phyloP scores from a whole-genome alignment of 2,797 vertebrate species.

The Falco concolor region DNA sequence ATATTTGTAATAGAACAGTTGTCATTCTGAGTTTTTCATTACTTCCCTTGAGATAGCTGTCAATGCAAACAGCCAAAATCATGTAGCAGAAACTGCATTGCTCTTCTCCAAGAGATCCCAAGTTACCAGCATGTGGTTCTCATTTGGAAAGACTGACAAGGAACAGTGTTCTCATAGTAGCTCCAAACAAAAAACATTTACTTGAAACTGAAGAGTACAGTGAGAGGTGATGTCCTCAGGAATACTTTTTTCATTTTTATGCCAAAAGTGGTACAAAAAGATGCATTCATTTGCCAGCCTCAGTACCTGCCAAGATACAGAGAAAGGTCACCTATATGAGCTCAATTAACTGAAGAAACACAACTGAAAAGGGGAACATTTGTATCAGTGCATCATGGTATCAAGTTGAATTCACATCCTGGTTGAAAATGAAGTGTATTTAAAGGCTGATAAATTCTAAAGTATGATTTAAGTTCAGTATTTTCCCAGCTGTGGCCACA shows the following conservation, averaged over 20 bases:
- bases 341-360: neutral
- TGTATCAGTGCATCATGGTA: neutral
- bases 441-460: neutral
- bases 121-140: conserved; percentile 35
- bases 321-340: neutral
- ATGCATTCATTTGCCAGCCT: neutral
- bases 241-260: neutral
- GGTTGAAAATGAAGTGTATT: neutral
- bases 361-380: neutral
- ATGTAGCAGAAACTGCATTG: neutral
- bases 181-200: neutral
- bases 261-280: conserved; percentile 6
- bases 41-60: neutral
- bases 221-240: neutral
- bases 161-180: conserved; percentile 4
- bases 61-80: neutral
- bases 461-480: neutral
- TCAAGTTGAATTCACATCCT: neutral
- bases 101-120: neutral
- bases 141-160: conserved; percentile 36
- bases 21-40: conserved; percentile 1
- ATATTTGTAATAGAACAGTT: neutral
- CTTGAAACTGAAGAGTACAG: neutral
- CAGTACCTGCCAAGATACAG: neutral
- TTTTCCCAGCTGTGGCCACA: neutral